Percentiles rank a stretch among this genome's conserved stretches.
phyloP scores from a whole-genome alignment of 2,888 invertebrate species.

The Patella caerulea region DNA sequence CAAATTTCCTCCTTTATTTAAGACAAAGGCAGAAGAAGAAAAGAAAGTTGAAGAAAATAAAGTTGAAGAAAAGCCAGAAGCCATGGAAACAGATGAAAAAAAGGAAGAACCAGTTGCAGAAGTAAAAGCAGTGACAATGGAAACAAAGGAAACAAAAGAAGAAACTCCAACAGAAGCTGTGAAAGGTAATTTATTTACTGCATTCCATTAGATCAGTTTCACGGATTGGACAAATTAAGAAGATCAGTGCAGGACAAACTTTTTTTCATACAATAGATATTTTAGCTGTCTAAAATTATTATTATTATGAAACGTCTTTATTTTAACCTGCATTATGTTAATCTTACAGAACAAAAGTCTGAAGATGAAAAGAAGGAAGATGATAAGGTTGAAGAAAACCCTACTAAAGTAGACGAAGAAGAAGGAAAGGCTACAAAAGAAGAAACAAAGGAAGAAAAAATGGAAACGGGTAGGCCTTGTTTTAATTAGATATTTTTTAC shows the following conservation, averaged over 20 bases:
- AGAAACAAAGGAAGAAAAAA: slow-evolving; percentile 19
- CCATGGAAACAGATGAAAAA: slow-evolving; percentile 37
- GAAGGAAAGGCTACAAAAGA: slow-evolving; percentile 24
- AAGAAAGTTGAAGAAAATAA: slow-evolving; percentile 29
- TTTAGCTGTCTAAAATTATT: too few species aligned
- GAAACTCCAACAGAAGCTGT: slow-evolving; percentile 20
- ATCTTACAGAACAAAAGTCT: slow-evolving; percentile 22
- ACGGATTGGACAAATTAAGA: too few species aligned
- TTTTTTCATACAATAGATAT: too few species aligned
- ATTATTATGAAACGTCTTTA: too few species aligned
- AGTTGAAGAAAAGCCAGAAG: slow-evolving; percentile 33
- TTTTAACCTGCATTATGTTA: too few species aligned
- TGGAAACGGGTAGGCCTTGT: not conserved
- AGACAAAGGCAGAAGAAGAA: slow-evolving; percentile 16
- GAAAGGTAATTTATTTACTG: slow-evolving; percentile 1
- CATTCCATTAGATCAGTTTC: too few species aligned
- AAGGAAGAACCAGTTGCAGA: slow-evolving; percentile 56
- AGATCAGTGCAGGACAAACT: too few species aligned
- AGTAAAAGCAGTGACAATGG: slow-evolving; percentile 73
- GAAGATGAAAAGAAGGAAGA: slow-evolving; percentile 35
- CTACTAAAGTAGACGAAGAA: slow-evolving; percentile 35
- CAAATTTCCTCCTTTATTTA: too few species aligned
- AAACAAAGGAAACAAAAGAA: slow-evolving; percentile 30
- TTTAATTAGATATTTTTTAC: not conserved
- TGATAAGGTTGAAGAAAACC: slow-evolving; percentile 21